Evolutionary conservation across 2,888 invertebrate species (phyloP).

Genomic region (Sesia bembeciformis): DNA sequence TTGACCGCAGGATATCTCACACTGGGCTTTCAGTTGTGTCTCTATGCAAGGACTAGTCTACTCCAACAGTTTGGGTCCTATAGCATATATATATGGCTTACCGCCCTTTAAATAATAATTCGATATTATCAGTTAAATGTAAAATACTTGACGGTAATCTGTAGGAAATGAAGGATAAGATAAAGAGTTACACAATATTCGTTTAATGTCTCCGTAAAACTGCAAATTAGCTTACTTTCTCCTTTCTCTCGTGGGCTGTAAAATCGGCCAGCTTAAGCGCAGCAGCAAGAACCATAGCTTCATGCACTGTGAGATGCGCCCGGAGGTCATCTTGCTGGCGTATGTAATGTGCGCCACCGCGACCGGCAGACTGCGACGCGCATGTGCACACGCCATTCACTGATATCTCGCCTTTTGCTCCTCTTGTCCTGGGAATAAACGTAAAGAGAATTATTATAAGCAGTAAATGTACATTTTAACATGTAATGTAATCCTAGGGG

Average conservation of each 20-base stretch:
- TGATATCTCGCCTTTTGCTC: constrained; percentile 81
- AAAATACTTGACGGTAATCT: no score
- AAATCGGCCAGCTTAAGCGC: constrained; percentile 86
- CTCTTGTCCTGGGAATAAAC: constrained; percentile 69
- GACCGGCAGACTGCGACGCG: constrained; percentile 79
- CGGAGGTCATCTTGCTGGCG: constrained; percentile 88
- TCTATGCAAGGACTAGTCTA: no score
- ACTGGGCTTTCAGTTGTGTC: no score
- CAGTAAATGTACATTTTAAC: background rate
- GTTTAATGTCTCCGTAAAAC: no score
- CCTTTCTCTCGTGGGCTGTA: constrained; percentile 78
- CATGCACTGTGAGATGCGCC: constrained; percentile 83
- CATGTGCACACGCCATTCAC: constrained; percentile 77
- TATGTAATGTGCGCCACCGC: constrained; percentile 86
- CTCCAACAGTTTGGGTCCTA: no score
- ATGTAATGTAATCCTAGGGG: background rate
- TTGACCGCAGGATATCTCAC: no score
- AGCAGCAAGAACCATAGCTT: constrained; percentile 88
- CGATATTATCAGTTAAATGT: no score
- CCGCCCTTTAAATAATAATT: no score
- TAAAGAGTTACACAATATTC: no score
- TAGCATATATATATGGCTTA: no score
- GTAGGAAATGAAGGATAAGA: no score
- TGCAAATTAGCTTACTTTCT: constrained; percentile 71
- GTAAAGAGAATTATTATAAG: background rate